Percentiles rank a stretch among this genome's conserved stretches.
Evolutionary conservation across 2,113 vertebrate species (phyloP).

Genomic region (Antechinus flavipes): DNA sequence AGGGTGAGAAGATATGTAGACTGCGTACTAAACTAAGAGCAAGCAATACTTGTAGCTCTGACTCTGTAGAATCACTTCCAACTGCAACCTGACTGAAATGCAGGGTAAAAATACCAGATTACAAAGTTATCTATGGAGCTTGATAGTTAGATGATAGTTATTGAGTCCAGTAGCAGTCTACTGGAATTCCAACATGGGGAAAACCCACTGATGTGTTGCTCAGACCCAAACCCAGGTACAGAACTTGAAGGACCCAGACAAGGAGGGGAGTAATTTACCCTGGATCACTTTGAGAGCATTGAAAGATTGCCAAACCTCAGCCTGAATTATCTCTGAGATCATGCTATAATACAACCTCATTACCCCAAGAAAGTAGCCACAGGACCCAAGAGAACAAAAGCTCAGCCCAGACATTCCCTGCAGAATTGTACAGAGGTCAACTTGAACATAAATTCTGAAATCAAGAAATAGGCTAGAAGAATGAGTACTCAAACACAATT

Average conservation of each 20-base stretch:
- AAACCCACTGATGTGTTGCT: not conserved
- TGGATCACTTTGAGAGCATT: not conserved
- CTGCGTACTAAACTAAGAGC: not conserved
- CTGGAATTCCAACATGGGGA: not conserved
- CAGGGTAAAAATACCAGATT: not conserved
- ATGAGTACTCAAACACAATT: not conserved
- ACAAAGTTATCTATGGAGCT: not conserved
- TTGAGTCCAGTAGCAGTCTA: not conserved
- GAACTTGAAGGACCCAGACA: not conserved
- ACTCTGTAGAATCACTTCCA: not conserved
- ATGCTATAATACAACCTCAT: not conserved
- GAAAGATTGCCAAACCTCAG: not conserved
- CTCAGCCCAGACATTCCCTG: not conserved
- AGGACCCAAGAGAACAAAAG: not conserved
- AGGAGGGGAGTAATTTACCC: not conserved
- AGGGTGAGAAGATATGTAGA: not conserved
- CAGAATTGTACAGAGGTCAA: not conserved
- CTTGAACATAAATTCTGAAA: not conserved
- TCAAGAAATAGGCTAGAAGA: not conserved
- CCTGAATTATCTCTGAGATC: not conserved
- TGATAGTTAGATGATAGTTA: not conserved
- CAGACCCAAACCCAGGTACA: not conserved
- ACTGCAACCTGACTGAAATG: not conserved
- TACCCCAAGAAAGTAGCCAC: not conserved
- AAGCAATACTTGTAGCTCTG: not conserved